Evolutionary conservation across 2,797 vertebrate species (phyloP), one percentile per base, ranked within the genome.

Genomic region (Alosa sapidissima): DNA sequence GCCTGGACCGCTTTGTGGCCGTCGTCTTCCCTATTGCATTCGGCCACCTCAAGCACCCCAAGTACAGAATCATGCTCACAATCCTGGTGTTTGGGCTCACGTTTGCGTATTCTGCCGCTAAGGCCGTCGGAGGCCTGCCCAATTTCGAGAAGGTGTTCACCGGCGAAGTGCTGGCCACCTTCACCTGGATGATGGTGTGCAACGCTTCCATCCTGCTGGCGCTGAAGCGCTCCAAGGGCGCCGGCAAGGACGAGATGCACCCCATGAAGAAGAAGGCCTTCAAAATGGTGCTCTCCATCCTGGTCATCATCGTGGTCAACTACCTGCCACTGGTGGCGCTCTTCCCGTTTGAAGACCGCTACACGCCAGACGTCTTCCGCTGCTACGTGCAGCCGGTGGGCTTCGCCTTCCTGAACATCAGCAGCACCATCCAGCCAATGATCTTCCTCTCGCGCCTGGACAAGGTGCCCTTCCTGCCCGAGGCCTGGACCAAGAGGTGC

Each of bases 221-320:
- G n/a, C 87, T 96, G 82, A 95, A 93, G 87, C 93, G 89, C 83
- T 95, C 95, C 0, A 89, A 89, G 0, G 84, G 92, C 0, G 86
- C 88, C 0, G 93, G 95, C 5, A 95, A 94, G 85, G 95, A 96
- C 3, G 89, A 94, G 81, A 96, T 96, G 94, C 94, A 96, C 83
- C 95, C 95, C 48, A 94, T 95, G 94, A 96, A 95, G 91, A 95
- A 93, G 91, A 95, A 91, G 28, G 95, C 95, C 24, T 96, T 96
- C 84, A 95, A 94, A 86, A 91, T 89, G 82, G 95, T 96, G 81
- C 92, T 94, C 7, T 94, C 93, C 6, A 93, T 96, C 87, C 92
- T 95, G 41, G 90, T 91, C 48, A 93, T 95, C 48, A 93, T 95
- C 16, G 55, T 95, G 33, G 91, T 88, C 81, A 94, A 93, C 94